Conservation (phyloP, 2,888 invertebrate species). For the Heteropelma amictum region DNA sequence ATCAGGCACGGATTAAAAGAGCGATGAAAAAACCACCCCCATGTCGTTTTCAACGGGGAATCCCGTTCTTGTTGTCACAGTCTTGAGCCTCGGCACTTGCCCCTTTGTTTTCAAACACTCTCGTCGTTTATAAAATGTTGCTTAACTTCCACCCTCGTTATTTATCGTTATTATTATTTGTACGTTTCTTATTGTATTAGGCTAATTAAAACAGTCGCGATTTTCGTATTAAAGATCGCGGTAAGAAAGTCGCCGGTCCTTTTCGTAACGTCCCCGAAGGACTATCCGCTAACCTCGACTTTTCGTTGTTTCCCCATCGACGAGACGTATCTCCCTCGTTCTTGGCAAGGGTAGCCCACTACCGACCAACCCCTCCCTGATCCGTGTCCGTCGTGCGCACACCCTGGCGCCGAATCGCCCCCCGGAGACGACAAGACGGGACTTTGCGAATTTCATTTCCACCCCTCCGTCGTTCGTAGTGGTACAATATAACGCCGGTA, state of each 20-base stretch:
- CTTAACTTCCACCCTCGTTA: not conserved
- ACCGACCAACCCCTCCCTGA: constrained; percentile 58
- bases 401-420: constrained; percentile 55
- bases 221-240: not conserved
- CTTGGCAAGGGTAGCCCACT: constrained; percentile 46
- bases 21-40: not conserved
- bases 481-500: constrained; percentile 64
- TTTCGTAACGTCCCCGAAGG: constrained; percentile 60
- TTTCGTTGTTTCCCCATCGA: constrained; percentile 57
- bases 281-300: constrained; percentile 63
- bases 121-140: not conserved
- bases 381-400: constrained; percentile 55
- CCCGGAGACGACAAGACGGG: constrained; percentile 17
- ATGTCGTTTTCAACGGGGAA: not conserved
- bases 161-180: not conserved
- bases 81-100: not conserved
- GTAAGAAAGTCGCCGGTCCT: constrained; percentile 34
- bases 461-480: constrained; percentile 26
- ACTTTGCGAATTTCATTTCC: constrained; percentile 1
- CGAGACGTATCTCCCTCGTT: constrained; percentile 53
- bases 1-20: not conserved
- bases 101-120: not conserved
- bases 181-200: not conserved
- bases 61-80: not conserved
- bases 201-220: not conserved